Evolutionary conservation across 2,888 invertebrate species (phyloP).

Genomic region (Ophion ventricosus): DNA sequence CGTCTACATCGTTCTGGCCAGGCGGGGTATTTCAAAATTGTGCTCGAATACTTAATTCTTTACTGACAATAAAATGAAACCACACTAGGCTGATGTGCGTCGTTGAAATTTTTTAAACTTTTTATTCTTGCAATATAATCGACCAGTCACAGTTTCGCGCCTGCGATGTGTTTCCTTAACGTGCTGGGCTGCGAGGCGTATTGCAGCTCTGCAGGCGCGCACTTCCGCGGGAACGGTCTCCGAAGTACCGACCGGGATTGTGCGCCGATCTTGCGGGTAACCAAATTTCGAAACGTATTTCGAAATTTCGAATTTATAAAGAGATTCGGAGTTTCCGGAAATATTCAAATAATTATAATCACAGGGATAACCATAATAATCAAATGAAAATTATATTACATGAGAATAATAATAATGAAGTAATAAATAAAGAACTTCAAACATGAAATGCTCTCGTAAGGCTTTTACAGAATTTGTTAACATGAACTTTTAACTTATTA

Average conservation of each 20-base stretch:
- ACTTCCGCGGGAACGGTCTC: constrained; percentile 9
- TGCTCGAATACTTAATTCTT: background rate
- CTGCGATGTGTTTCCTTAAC: background rate
- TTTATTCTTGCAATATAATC: constrained; percentile 9
- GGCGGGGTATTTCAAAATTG: background rate
- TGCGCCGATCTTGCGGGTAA: constrained; percentile 27
- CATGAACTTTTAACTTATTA: too few relatives aligned
- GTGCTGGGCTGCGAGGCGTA: constrained; percentile 17
- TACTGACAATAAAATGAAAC: background rate
- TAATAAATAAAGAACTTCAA: too few relatives aligned
- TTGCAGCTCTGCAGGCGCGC: constrained; percentile 51
- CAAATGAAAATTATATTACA: background rate
- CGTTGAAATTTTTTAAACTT: background rate
- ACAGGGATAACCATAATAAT: background rate
- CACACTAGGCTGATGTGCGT: background rate
- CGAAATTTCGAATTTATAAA: constrained; percentile 18
- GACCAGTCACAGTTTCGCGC: background rate
- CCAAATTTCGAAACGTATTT: constrained; percentile 17
- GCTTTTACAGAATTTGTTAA: too few relatives aligned
- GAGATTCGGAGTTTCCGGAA: background rate
- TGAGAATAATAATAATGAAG: background rate
- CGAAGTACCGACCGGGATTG: constrained; percentile 18
- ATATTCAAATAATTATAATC: background rate
- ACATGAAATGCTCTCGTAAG: too few relatives aligned
- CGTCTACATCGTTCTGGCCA: background rate